Base-by-base conservation (phyloP, 1,140 invertebrate genomes). In the Trachymyrmex septentrionalis region DNA sequence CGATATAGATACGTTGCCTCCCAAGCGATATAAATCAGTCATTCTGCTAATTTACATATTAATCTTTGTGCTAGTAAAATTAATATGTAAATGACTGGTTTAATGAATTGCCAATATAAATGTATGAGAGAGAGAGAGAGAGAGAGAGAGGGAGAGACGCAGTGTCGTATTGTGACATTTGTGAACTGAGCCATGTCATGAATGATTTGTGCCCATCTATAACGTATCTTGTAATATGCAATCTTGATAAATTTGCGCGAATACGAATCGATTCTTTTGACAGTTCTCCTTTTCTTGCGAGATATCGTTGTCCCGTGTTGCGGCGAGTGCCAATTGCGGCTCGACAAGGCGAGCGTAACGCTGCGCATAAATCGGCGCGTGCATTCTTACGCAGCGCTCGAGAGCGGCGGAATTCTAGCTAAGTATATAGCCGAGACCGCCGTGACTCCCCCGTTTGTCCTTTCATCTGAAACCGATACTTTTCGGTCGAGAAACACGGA, bases 71-170 rank as follows among this genome's bases (percentile, higher is more conserved):
- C 38, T 27, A 34, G 44, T 14, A 24, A 50, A 84, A 73, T 84
- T 84, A 84, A 84, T 73, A 73, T 84, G 80, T 50, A 84, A 84
- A 84, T 84, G 24, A 63, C 38, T 44, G 55, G 4, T 73, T 84
- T 55, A 73, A 84, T 73, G 67, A 75, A 53, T 50, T 24, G 38
- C 38, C 19, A 50, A 30, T 12, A n/a, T 19, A 27, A n/a, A n/a
- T 19, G 57, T 9, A 34, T 4, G 75, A 48, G 21, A 61, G 4
- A 63, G 14, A 7, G 24, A 27, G 59, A 27, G 24, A 12, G 10
- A 7, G 38, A 16, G 48, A 21, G 1, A 16, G 67, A 16, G 66
- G n/a, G 30, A 21, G 53, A 57, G 10, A 57, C 3, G 21, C 24
- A 34, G 19, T 14, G 53, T 30, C 27, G 34, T 24, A 69, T 55